Base-by-base conservation (phyloP, 2,797 vertebrate genomes). In the Chrysocyon brachyurus region DNA sequence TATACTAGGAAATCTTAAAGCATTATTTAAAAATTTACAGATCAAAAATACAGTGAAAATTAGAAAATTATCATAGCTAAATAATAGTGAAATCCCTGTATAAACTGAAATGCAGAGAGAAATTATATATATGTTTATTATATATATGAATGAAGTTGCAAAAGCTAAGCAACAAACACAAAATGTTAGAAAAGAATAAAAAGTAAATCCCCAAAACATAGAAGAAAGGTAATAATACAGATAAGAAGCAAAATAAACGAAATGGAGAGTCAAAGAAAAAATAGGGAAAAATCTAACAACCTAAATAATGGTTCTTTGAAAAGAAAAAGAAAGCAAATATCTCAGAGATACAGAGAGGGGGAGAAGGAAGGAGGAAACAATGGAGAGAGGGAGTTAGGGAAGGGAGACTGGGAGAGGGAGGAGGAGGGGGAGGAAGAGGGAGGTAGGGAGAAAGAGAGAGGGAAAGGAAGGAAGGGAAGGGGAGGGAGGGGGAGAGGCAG, bases 161-260 rank as follows among this genome's bases (percentile, higher is more conserved):
- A 57, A 72, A 78, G 4, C 17, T 85, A 36, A 70, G 16, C 12
- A 91, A 28, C 54, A 85, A 77, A 93, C 24, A 73, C 2, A 81
- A 68, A 87, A 94, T 88, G 9, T 15, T 40, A 57, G 61, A 52
- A 66, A 40, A 79, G 54, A 36, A 70, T 97, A 90, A 52, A 40
- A 17, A 33, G 10, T 72, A 90, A 94, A 75, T 1, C 6, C 15
- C 8, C 2, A 22, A 56, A 90, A 83, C 16, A 75, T 0, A 90
- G 49, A 70, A 59, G 78, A 94, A 92, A 72, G 52, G 12, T 87
- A 83, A 87, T 5, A 17, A 36, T 36, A 57, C 21, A 81, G 49
- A 12, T 64, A 61, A 56, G 21, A 94, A 68, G n/a, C 16, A 70
- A 94, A 94, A 82, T 68, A 94, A 85, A 95, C 73, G 10, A 89